Percentiles rank a stretch among this genome's conserved stretches.
Evolutionary conservation across 2,888 invertebrate species (phyloP).

Genomic region (Cataglyphis livida): DNA sequence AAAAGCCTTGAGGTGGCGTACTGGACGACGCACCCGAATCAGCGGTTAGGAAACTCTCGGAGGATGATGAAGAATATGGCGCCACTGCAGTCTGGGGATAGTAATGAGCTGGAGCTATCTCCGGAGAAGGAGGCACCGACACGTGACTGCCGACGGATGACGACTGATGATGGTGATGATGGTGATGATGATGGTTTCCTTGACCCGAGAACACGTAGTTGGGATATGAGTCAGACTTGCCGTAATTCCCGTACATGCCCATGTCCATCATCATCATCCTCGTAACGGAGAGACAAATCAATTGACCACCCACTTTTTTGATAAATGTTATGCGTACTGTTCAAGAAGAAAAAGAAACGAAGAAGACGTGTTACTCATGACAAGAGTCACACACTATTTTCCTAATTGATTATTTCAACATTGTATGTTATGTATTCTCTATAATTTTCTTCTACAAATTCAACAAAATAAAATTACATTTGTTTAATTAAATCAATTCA

Average conservation of each 20-base stretch:
- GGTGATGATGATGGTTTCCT: slow-evolving; percentile 71
- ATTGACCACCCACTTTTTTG: slow-evolving; percentile 68
- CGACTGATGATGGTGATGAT: slow-evolving; percentile 66
- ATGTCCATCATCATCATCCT: slow-evolving; percentile 93
- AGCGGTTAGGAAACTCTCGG: slow-evolving; percentile 82
- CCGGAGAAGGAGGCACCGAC: slow-evolving; percentile 86
- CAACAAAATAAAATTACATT: slow-evolving; percentile 28
- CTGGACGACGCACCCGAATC: slow-evolving; percentile 79
- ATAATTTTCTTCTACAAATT: not conserved
- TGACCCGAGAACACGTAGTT: slow-evolving; percentile 80
- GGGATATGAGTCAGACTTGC: slow-evolving; percentile 84
- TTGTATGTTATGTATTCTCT: not conserved
- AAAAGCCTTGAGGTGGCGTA: slow-evolving; percentile 81
- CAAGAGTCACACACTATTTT: slow-evolving; percentile 14
- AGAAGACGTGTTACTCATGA: slow-evolving; percentile 46
- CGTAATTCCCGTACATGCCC: slow-evolving; percentile 90
- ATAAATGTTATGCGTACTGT: slow-evolving; percentile 45
- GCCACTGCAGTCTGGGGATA: slow-evolving; percentile 82
- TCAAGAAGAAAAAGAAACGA: not conserved
- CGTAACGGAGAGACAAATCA: slow-evolving; percentile 77
- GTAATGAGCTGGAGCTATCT: slow-evolving; percentile 81
- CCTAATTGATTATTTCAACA: slow-evolving; percentile 21
- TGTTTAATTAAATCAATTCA: not conserved
- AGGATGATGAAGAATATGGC: slow-evolving; percentile 83
- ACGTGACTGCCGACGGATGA: slow-evolving; percentile 86